phyloP scores from a whole-genome alignment of 1,140 invertebrate species.

The Rhyacophila brunnea region DNA sequence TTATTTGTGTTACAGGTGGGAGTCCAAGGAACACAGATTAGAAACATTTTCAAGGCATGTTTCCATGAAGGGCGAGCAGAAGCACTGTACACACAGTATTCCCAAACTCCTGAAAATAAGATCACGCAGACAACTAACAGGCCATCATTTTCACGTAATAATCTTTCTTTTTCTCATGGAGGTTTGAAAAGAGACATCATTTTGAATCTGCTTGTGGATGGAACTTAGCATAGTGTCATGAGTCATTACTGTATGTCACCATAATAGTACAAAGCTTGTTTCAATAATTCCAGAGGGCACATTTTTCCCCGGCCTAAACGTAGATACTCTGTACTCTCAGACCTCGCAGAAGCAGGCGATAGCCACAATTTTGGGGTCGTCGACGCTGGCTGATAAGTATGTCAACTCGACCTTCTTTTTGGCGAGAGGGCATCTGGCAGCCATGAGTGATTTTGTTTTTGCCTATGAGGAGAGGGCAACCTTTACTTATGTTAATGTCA shows the following conservation, averaged over 20 bases:
- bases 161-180: no score
- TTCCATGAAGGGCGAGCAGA: slow-evolving; percentile 15
- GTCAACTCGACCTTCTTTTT: slow-evolving; percentile 40
- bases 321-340: slow-evolving; percentile 16
- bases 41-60: slow-evolving; percentile 1
- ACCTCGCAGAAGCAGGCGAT: slow-evolving; percentile 2
- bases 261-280: background rate
- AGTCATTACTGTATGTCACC: background rate
- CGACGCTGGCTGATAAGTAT: background rate
- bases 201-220: no score
- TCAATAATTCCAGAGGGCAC: slow-evolving; percentile 10
- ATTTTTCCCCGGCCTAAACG: slow-evolving; percentile 18
- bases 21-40: background rate
- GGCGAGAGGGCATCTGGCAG: slow-evolving; percentile 65
- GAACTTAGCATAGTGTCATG: no score
- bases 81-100: slow-evolving; percentile 14
- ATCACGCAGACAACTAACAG: slow-evolving; percentile 7
- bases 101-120: slow-evolving; percentile 14
- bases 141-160: slow-evolving; percentile 18
- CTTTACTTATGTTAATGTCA: slow-evolving; percentile 65
- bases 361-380: background rate
- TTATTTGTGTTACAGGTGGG: no score
- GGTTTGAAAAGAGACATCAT: no score
- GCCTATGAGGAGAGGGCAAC: slow-evolving; percentile 63
- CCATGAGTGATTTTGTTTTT: slow-evolving; percentile 65